A percentile compares a stretch with the other conserved stretches of the same genome.
Evolutionary conservation across 2,888 invertebrate species (phyloP).

Genomic region (Epirrhoe tristata): DNA sequence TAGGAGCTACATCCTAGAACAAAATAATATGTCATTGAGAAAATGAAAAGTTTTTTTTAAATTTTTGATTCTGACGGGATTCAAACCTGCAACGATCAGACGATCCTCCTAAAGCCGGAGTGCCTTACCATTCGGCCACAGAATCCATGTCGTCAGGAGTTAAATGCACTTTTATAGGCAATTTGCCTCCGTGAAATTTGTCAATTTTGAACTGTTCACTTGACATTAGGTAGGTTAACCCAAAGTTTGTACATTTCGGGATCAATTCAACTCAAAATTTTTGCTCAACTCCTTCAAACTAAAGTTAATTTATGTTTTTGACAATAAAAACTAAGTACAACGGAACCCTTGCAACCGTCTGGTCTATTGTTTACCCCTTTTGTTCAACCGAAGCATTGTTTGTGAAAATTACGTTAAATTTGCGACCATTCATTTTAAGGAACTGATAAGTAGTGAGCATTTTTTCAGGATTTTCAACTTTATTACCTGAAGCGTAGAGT

Average conservation of each 20-base stretch:
- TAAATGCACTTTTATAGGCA: too few species aligned
- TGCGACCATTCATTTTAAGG: slow-evolving; percentile 38
- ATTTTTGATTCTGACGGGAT: too few species aligned
- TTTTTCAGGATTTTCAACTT: slow-evolving; percentile 4
- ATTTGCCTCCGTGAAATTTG: too few species aligned
- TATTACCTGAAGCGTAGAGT: slow-evolving; percentile 13
- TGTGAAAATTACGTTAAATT: slow-evolving; percentile 64
- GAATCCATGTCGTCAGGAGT: too few species aligned
- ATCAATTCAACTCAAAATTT: slow-evolving; percentile 23
- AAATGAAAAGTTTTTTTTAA: too few species aligned
- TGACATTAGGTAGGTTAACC: neutral
- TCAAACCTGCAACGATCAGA: too few species aligned
- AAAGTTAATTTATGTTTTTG: slow-evolving; percentile 37
- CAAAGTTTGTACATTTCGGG: neutral
- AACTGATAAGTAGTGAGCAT: slow-evolving; percentile 6
- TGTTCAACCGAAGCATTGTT: slow-evolving; percentile 60
- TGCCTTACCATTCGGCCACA: too few species aligned
- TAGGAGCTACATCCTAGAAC: too few species aligned
- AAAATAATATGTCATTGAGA: too few species aligned
- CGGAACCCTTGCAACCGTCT: slow-evolving; percentile 40
- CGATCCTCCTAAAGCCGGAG: too few species aligned
- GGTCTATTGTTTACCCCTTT: slow-evolving; percentile 54
- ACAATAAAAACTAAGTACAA: slow-evolving; percentile 36
- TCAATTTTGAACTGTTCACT: too few species aligned
- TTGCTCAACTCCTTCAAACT: slow-evolving; percentile 31